phyloP scores from a whole-genome alignment of 2,888 invertebrate species.

The Diachrysia chrysitis region DNA sequence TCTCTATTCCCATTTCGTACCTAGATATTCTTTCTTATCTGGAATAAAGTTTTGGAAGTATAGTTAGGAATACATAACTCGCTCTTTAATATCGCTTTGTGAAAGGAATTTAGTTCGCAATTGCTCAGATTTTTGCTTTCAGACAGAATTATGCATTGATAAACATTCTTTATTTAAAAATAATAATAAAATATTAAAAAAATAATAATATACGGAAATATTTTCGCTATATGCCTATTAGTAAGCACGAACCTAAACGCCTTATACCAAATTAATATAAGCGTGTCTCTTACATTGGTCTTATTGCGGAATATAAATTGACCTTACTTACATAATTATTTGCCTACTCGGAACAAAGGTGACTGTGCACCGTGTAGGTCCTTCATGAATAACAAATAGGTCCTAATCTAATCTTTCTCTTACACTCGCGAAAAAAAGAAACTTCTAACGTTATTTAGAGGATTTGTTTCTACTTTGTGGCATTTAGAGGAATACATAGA shows the following conservation, averaged over 20 bases:
- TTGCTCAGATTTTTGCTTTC: conserved; percentile 18
- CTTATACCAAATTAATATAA: conserved; percentile 14
- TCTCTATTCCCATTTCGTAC: conserved; percentile 10
- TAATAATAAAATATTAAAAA: too few relatives aligned
- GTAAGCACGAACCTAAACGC: background rate
- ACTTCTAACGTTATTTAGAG: background rate
- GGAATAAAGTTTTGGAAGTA: conserved; percentile 27
- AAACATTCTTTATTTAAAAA: background rate
- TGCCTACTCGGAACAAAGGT: conserved; percentile 14
- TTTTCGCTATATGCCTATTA: background rate
- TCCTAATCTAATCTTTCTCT: conserved; percentile 18
- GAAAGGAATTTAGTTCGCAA: conserved; percentile 27
- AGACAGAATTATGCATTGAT: background rate
- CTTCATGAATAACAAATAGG: conserved; percentile 31
- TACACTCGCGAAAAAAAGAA: background rate
- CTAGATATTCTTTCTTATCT: conserved; percentile 40
- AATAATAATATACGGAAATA: too few relatives aligned
- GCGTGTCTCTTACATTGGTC: conserved; percentile 25
- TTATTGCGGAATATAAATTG: conserved; percentile 22
- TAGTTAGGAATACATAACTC: conserved; percentile 26
- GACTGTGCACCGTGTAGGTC: conserved; percentile 4
- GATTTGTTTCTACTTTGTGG: background rate
- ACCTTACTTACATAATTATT: conserved; percentile 13
- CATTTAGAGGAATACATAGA: background rate
- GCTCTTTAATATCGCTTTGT: conserved; percentile 25